Evolutionary conservation across 2,113 vertebrate species (phyloP), one percentile per base, ranked within the genome.

Genomic region (Copsychus sechellarum): DNA sequence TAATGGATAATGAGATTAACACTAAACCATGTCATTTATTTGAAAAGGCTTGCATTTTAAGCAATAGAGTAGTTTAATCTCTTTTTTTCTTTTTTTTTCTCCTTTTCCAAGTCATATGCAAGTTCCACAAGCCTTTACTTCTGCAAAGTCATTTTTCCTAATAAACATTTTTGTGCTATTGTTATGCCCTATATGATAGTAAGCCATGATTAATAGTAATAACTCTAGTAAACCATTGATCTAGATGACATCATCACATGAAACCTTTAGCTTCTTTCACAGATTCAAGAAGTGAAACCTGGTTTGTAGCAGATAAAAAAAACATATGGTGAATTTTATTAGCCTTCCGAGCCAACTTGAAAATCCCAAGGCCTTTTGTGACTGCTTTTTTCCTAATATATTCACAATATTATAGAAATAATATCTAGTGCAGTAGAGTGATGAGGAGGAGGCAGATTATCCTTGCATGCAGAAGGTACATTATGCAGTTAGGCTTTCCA

Each of bases 321-420:
- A 95, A 95, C 70, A 90, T 89, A 90, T 78, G 78, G 69, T 66
- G 34, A 74, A 80, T 92, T 96, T 97, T 91, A 95, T 95, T 94
- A 91, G 45, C 40, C 87, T 96, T 94, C 48, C 7, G 14, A 81
- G 66, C 18, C 66, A 95, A 79, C 51, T 24, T 86, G 42, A 92
- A 96, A 93, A 92, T 95, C 34, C 24, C 80, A 58, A 34, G 24
- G 36, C 70, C 17, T 17, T 50, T 51, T 64, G 53, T 95, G 83
- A 95, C 91, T 97, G 54, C 31, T 95, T 95, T 94, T 77, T 78
- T 22, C 9, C 23, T 69, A 50, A 92, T 88, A 74, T 69, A 80
- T 24, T 33, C 40, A 69, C 21, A 85, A 33, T 18, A n/a, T 81
- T 91, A 70, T 31, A 92, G 66, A 92, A 97, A 88, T 53, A 40